Conservation (phyloP, 2,888 invertebrate species). For the Drosophila infuscata region DNA sequence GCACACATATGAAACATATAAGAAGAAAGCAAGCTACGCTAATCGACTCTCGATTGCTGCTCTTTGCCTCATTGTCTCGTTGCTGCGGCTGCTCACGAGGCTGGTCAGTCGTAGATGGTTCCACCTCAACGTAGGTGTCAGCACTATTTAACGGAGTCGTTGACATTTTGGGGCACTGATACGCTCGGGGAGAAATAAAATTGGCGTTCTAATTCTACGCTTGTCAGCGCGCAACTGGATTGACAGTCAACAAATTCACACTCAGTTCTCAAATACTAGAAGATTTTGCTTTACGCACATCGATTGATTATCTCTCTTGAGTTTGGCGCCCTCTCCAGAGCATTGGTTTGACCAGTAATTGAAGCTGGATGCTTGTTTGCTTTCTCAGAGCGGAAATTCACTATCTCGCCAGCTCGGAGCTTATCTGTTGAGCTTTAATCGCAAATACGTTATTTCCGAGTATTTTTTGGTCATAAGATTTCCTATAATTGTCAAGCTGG, state of each 20-base stretch:
- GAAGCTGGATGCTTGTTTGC: constrained; percentile 35
- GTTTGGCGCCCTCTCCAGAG: constrained; percentile 10
- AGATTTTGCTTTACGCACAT: constrained; percentile 12
- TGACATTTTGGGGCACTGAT: constrained; percentile 21
- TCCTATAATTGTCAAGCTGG: background rate
- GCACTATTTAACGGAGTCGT: constrained; percentile 19
- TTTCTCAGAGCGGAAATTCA: constrained; percentile 23
- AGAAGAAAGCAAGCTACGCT: constrained; percentile 40
- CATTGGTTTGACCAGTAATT: constrained; percentile 32
- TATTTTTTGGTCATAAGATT: background rate
- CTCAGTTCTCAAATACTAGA: constrained; percentile 6
- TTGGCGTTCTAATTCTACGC: constrained; percentile 29
- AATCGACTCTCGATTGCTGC: constrained; percentile 37
- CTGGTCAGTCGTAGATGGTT: background rate
- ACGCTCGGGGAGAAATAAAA: constrained; percentile 15
- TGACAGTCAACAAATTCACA: constrained; percentile 12
- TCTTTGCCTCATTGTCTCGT: constrained; percentile 17
- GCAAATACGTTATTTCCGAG: constrained; percentile 16
- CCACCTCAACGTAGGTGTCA: constrained; percentile 11
- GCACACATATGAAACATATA: too few species aligned
- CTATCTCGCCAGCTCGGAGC: constrained; percentile 20
- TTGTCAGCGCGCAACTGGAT: constrained; percentile 36
- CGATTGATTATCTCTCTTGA: constrained; percentile 31
- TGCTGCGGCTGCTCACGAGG: background rate
- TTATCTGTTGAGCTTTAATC: constrained; percentile 40